Evolutionary conservation across 2,113 vertebrate genomes (phyloP), one percentile per base, ranked within the genome.

Genomic region (Mus musculus): DNA sequence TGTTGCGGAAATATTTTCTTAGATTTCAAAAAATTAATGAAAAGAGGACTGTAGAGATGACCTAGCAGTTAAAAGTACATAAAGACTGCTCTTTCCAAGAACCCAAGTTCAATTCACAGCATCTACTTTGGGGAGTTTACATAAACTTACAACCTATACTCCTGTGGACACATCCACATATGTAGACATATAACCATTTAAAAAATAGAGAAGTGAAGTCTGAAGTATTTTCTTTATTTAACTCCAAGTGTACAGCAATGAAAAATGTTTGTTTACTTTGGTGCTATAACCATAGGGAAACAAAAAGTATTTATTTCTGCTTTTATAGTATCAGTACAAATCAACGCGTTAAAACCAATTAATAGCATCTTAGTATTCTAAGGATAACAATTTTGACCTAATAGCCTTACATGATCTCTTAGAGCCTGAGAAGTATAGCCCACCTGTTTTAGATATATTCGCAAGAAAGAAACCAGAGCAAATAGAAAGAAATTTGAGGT

Each of bases 401-500:
- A 61, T 24, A 90, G 2, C 10, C 28, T 90, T 2, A 94, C 94
- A 61, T 87, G 52, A 36, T 91, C 28, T 95, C 16, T 69, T 42
- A 33, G 10, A 88, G 24, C 5, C 7, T 67, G 26, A 71, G 8
- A 33, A 24, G 17, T 85, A 49, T 12, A 80, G 11, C 54, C 1
- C 10, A 30, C n/a, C 42, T 49, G 14, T 0, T 0, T 89, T 19
- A 93, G 52, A 97, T 82, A 3, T 0, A 89, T 11, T 56, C 26
- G 72, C 33, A 69, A 19, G 28, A 54, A 76, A 82, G 26, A 85
- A 16, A 73, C 12, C 28, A 90, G 33, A 85, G 75, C 94, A 26
- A 91, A 95, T 81, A 46, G 72, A 77, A 88, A 73, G 81, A 77
- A 88, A 69, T 61, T 26, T 81, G 30, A 96, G 84, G 39, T 93